phyloP scores from a whole-genome alignment of 1,140 invertebrate genomes.

The Dreissena rostriformis region DNA sequence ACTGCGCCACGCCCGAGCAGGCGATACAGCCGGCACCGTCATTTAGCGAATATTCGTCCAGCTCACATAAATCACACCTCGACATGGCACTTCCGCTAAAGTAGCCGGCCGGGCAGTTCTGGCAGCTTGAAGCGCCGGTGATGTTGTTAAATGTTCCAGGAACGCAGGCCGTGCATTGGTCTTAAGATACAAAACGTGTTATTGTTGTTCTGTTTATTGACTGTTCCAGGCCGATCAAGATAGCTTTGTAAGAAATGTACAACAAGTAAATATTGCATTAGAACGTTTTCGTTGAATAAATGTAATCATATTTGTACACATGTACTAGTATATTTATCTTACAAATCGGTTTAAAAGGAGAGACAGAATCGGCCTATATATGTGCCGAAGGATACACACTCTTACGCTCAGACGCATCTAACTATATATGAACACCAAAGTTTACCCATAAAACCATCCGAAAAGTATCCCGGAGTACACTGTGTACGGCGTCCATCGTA shows the following conservation, averaged over 20 bases:
- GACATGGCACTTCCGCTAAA: constrained; percentile 65
- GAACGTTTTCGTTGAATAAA: too few species aligned
- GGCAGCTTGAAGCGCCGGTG: constrained; percentile 59
- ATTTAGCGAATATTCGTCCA: constrained; percentile 61
- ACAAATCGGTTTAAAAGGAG: too few species aligned
- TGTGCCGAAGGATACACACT: too few species aligned
- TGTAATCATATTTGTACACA: too few species aligned
- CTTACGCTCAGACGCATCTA: too few species aligned
- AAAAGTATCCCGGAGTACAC: constrained; percentile 68
- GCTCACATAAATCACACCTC: constrained; percentile 63
- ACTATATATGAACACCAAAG: not conserved
- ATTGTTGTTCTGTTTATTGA: not conserved
- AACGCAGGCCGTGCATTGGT: constrained; percentile 67
- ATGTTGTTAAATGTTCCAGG: constrained; percentile 69
- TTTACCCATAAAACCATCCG: constrained; percentile 62
- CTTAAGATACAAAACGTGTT: constrained; percentile 50
- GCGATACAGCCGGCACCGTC: constrained; percentile 61
- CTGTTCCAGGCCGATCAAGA: not conserved
- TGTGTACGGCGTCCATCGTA: constrained; percentile 63
- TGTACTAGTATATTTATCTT: too few species aligned
- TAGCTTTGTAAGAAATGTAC: not conserved
- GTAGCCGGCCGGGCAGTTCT: constrained; percentile 64
- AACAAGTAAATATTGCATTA: too few species aligned
- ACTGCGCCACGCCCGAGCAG: constrained; percentile 60
- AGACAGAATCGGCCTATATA: too few species aligned